Evolutionary conservation across 2,888 invertebrate genomes (phyloP), one percentile per base, ranked within the genome.

Genomic region (Drosophila engyochracea): DNA sequence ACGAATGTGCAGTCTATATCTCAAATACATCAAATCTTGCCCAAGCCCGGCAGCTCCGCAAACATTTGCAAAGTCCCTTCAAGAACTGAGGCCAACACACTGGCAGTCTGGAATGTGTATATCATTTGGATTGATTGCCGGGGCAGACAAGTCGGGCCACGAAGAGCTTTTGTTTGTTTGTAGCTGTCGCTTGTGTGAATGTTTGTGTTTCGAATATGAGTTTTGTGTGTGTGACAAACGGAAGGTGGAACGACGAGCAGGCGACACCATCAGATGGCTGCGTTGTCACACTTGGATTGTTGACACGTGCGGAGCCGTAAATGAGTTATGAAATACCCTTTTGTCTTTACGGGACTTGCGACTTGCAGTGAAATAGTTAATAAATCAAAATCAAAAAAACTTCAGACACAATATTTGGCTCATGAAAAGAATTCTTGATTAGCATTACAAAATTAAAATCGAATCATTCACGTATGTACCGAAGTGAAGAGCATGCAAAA

Each of bases 121-220:
- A 87, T 90, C 86, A 87, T 87, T 90, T 85, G 90, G 89, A 87
- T 87, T 87, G 86, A 87, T 90, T 87, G 90, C 78, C 64, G 52
- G 74, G 67, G 61, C 66, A 71, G 58, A 69, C 70, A 65, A 69
- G 74, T 71, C 71, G 57, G 49, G 62, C 59, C 64, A 59, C 47
- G 75, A 54, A 63, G 70, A 65, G 64, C 71, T 74, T 82, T 86
- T 83, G 85, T 87, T 87, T 86, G 85, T 75, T 77, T 82, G 79
- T 60, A 76, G 69, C 69, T 61, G 58, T 67, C 62, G 63, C 41
- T 30, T 47, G 44, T 28, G 35, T 19, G 51, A 37, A 12, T 44
- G 57, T 39, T 57, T 63, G 35, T 35, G n/a, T 58, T 57, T 39
- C 63, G 52, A 16, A 33, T 63, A 22, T 54, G 54, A 69, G 70